Evolutionary conservation across 2,888 invertebrate species (phyloP), one percentile per base, ranked within the genome.

Genomic region (Xestobium rufovillosum): DNA sequence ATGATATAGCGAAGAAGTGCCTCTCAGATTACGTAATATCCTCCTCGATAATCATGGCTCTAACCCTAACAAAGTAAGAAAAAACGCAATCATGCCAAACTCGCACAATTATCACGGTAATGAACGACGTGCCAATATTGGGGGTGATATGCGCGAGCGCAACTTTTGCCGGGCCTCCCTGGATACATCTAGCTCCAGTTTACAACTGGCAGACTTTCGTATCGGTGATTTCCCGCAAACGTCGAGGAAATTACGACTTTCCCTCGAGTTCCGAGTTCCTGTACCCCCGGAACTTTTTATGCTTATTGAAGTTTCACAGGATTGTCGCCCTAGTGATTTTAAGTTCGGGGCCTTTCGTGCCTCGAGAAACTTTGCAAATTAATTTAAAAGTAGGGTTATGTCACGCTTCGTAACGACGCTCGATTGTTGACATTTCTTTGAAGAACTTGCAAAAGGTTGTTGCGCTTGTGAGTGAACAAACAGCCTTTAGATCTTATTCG

Each of bases 151-250:
- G 55, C 56, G 54, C 55, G 31, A 43, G 56, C 55, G 55, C 55
- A 45, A 50, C 47, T 51, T 48, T 45, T 50, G 49, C 54, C 52
- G 51, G 54, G 53, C 45, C 50, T 52, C 51, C 55, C 55, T 49
- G 53, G 55, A 53, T 51, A 49, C 51, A 49, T 54, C 51, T 49
- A 55, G 55, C 56, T 52, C 55, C 55, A 56, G 56, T 55, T 52
- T 50, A 49, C 49, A 45, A 49, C 46, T 48, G 51, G 47, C 51
- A 50, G 45, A 56, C 43, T 44, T 37, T 34, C 40, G 42, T 36
- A 40, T 34, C 39, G 44, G 41, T 36, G 38, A 26, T 48, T 46
- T 48, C 41, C 48, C 32, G 17, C 26, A 15, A 25, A 31, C 42
- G 23, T 16, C 32, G 36, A 39, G 44, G 42, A 46, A 45, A 38